A percentile compares a stretch with the other conserved stretches of the same genome.
These are phyloP conservation scores for Pterostichus niger DNA, from an alignment of 2,888 invertebrate genomes.

Conservation along the genomic window DNA sequence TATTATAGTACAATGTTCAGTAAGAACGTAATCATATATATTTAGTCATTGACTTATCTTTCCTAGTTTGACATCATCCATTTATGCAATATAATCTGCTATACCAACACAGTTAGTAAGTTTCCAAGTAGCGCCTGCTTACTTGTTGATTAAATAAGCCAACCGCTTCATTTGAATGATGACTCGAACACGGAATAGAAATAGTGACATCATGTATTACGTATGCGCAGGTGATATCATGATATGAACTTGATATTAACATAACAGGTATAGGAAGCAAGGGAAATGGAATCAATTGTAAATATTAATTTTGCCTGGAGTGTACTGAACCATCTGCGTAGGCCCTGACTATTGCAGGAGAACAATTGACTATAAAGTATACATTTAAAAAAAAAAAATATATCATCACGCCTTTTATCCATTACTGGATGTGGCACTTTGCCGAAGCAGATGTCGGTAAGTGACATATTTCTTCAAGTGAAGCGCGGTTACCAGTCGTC, in stretches of 20 bases:
- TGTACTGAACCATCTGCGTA: too few relatives aligned
- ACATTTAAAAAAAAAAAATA: too few relatives aligned
- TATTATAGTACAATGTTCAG: background rate
- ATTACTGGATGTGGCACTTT: too few relatives aligned
- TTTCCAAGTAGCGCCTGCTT: background rate
- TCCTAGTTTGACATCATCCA: background rate
- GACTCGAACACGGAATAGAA: background rate
- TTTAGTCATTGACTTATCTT: conserved; percentile 23
- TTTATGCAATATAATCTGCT: too few relatives aligned
- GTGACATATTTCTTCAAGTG: too few relatives aligned
- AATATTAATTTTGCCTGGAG: too few relatives aligned
- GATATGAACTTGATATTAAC: background rate
- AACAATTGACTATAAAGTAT: too few relatives aligned
- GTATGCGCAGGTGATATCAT: background rate
- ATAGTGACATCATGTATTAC: conserved; percentile 6
- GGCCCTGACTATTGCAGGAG: too few relatives aligned
- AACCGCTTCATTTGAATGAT: background rate
- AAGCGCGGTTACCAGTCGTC: too few relatives aligned
- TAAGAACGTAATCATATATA: background rate
- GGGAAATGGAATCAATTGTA: background rate
- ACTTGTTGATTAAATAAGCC: background rate
- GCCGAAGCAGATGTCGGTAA: too few relatives aligned
- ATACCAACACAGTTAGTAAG: too few relatives aligned
- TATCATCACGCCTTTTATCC: too few relatives aligned
- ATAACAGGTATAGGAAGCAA: conserved; percentile 10